These are phyloP conservation scores for Dermolepida albohirtum DNA, from an alignment of 2,888 invertebrate genomes.

Conservation along the genomic window DNA sequence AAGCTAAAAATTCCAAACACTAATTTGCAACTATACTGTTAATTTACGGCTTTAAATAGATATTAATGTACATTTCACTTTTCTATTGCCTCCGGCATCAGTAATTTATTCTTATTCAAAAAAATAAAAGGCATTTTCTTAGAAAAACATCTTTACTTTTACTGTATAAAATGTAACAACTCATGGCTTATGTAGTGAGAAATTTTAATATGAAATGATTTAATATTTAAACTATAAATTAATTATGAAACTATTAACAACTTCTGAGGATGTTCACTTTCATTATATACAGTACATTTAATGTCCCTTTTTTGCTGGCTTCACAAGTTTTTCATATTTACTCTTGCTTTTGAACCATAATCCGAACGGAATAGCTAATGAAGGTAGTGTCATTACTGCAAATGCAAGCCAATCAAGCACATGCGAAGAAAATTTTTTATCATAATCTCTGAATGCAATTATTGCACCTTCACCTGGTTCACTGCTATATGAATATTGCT, in stretches of 20 bases:
- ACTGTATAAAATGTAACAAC: constrained; percentile 17
- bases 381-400: constrained; percentile 95
- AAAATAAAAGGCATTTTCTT: constrained; percentile 3
- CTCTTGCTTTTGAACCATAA: constrained; percentile 96
- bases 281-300: neutral
- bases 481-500: constrained; percentile 80
- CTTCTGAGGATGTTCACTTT: neutral
- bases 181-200: neutral
- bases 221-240: constrained; percentile 22
- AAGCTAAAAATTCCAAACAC: too few relatives aligned
- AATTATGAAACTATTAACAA: constrained; percentile 15
- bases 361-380: constrained; percentile 92
- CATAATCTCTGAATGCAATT: constrained; percentile 91
- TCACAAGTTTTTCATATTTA: constrained; percentile 88
- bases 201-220: constrained; percentile 7
- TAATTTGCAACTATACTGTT: too few relatives aligned
- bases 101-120: neutral
- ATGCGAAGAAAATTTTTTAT: constrained; percentile 97
- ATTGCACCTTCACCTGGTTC: constrained; percentile 97
- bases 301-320: constrained; percentile 72
- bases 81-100: too few relatives aligned
- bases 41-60: too few relatives aligned
- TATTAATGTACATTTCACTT: too few relatives aligned
- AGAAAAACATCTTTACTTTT: constrained; percentile 18
- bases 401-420: constrained; percentile 98